phyloP scores from a whole-genome alignment of 2,888 invertebrate species.

The Lithophane semibrunnea region DNA sequence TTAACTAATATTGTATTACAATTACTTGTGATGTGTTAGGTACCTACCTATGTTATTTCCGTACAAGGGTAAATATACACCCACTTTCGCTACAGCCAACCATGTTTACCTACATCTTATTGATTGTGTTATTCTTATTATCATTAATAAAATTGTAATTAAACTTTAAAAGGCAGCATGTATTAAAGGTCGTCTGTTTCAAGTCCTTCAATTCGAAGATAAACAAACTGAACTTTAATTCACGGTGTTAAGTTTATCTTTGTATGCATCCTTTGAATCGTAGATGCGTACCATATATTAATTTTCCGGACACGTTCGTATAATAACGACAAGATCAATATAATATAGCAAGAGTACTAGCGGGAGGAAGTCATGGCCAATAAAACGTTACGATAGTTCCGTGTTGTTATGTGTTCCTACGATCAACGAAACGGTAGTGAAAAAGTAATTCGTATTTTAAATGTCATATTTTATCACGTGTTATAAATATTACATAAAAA shows the following conservation, averaged over 20 bases:
- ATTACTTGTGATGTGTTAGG: no score
- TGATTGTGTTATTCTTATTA: neutral
- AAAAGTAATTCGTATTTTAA: neutral
- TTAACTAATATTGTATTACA: neutral
- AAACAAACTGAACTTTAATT: slow-evolving; percentile 36
- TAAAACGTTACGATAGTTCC: slow-evolving; percentile 71
- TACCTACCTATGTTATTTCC: no score
- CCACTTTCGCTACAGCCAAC: neutral
- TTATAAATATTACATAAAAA: slow-evolving; percentile 1
- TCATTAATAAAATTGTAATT: neutral
- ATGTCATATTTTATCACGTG: neutral
- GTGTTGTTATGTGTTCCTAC: slow-evolving; percentile 50
- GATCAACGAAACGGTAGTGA: slow-evolving; percentile 34
- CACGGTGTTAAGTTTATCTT: slow-evolving; percentile 23
- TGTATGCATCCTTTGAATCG: slow-evolving; percentile 47
- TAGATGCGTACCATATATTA: slow-evolving; percentile 62
- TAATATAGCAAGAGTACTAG: slow-evolving; percentile 61
- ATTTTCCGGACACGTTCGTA: slow-evolving; percentile 72
- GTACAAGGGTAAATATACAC: neutral
- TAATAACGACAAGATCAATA: slow-evolving; percentile 71
- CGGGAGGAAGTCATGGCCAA: slow-evolving; percentile 71
- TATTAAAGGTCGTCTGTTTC: neutral
- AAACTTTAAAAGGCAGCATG: neutral
- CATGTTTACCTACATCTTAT: neutral
- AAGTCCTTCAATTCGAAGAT: slow-evolving; percentile 11